A percentile compares a stretch with the other conserved stretches of the same genome.
Evolutionary conservation across 2,888 invertebrate species (phyloP).

Genomic region (Leucoma salicis): DNA sequence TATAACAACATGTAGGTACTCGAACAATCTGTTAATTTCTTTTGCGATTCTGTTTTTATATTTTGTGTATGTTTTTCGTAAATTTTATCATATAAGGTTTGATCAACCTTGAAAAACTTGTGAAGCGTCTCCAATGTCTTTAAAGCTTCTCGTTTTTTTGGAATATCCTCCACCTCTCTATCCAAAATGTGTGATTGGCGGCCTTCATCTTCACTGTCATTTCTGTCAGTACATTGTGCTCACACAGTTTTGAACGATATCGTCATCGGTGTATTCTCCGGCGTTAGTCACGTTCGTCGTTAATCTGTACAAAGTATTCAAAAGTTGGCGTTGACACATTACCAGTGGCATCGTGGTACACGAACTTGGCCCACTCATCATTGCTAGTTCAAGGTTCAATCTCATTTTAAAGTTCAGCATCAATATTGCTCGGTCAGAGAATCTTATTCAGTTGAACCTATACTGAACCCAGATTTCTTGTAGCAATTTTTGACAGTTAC

Average conservation of each 20-base stretch:
- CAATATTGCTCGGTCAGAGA: constrained; percentile 18
- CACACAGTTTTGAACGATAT: constrained; percentile 18
- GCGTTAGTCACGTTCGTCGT: constrained; percentile 16
- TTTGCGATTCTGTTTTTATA: constrained; percentile 27
- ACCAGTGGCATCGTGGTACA: constrained; percentile 8
- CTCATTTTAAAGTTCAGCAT: constrained; percentile 3
- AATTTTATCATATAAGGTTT: constrained; percentile 25
- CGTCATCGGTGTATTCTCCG: constrained; percentile 26
- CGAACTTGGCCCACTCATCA: constrained; percentile 18
- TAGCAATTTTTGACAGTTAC: constrained; percentile 26
- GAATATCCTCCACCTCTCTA: constrained; percentile 21
- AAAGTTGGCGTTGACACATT: background rate
- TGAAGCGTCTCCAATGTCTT: constrained; percentile 24
- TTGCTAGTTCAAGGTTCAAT: constrained; percentile 24
- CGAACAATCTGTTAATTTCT: constrained; percentile 26
- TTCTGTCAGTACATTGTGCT: constrained; percentile 16
- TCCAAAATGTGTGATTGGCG: constrained; percentile 28
- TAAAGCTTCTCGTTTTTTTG: constrained; percentile 26
- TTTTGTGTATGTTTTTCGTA: constrained; percentile 12
- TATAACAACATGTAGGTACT: constrained; percentile 13
- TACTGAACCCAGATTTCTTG: constrained; percentile 29
- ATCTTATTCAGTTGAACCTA: constrained; percentile 18
- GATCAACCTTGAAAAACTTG: constrained; percentile 20
- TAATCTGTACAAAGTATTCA: background rate
- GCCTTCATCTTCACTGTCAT: constrained; percentile 31